phyloP scores from a whole-genome alignment of 2,797 vertebrate species.

The Rostrhamus sociabilis region DNA sequence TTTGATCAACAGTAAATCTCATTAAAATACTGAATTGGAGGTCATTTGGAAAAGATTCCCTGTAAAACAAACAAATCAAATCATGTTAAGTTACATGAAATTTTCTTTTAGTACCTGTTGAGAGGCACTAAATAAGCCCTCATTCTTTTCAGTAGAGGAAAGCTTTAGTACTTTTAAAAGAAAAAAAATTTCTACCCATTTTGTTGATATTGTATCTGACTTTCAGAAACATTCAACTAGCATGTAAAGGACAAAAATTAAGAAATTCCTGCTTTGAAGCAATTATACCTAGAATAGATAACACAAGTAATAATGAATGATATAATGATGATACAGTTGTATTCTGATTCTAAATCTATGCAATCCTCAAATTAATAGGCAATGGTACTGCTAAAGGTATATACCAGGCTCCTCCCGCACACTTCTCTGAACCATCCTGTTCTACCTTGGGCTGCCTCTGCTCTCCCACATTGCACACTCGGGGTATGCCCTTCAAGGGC shows the following conservation, averaged over 20 bases:
- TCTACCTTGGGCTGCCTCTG: background rate
- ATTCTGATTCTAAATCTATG: background rate
- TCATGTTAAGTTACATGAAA: fast-evolving
- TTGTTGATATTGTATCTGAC: background rate
- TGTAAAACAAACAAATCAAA: constrained; percentile 65
- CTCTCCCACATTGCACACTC: background rate
- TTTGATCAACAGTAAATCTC: constrained; percentile 98
- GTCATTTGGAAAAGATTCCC: constrained; percentile 95
- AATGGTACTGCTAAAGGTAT: background rate
- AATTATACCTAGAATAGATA: background rate
- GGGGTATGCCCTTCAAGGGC: background rate
- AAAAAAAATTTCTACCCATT: background rate
- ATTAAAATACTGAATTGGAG: constrained; percentile 98
- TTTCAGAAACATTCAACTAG: background rate
- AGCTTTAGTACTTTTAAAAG: background rate
- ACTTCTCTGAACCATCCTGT: background rate
- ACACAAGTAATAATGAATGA: background rate
- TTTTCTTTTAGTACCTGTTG: background rate
- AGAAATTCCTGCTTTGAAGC: background rate
- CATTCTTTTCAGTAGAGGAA: background rate
- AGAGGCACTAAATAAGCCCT: background rate
- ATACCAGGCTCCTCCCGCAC: background rate
- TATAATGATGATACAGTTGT: background rate
- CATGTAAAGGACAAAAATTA: background rate
- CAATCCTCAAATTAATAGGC: background rate